Base-by-base conservation (phyloP, 2,797 vertebrate species). In the Brotula barbata region DNA sequence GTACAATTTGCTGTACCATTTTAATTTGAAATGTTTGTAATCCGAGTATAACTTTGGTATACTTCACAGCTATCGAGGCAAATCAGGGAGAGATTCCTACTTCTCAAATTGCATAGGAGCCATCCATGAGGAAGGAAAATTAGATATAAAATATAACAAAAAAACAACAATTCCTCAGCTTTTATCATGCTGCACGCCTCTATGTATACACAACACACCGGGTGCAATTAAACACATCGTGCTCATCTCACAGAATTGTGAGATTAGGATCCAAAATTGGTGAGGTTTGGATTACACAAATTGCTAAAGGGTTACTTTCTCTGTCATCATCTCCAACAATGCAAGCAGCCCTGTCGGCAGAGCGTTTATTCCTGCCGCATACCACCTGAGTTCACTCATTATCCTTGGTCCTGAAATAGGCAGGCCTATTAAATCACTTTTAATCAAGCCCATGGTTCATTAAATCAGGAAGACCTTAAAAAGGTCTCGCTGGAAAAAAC, bases 381-480 rank as follows among this genome's bases (percentile, higher is more conserved):
- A 80, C 70, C 80, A 81, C 80, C 84, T 83, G 75, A 84, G 81
- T 87, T 78, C 72, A 67, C 81, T 88, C 81, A 89, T 87, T 86
- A 88, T 83, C 74, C 68, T 4, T 51, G 71, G 75, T 85, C 83
- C 82, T 80, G 79, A 88, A 89, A 86, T 82, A 87, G 86, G 73
- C 70, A 28, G 67, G 62, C 71, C 85, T 81, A 83, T 87, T 85
- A 88, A 85, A 82, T 73, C 23, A 58, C 58, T 82, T 80, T 83
- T 86, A 87, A 89, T 89, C 83, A 84, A 82, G 77, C 83, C 75
- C 77, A 52, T 20, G 58, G 43, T 75, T 85, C 75, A 84, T 83
- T 86, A 83, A 86, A 87, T 80, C 70, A 77, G 71, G 71, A 60
- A 77, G 71, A 71, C 64, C 80, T 85, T 70, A 66, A 80, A 79